A percentile compares a stretch with the other conserved stretches of the same genome.
Conservation (phyloP, 1,140 invertebrate species). For the Drosophila saltans region DNA sequence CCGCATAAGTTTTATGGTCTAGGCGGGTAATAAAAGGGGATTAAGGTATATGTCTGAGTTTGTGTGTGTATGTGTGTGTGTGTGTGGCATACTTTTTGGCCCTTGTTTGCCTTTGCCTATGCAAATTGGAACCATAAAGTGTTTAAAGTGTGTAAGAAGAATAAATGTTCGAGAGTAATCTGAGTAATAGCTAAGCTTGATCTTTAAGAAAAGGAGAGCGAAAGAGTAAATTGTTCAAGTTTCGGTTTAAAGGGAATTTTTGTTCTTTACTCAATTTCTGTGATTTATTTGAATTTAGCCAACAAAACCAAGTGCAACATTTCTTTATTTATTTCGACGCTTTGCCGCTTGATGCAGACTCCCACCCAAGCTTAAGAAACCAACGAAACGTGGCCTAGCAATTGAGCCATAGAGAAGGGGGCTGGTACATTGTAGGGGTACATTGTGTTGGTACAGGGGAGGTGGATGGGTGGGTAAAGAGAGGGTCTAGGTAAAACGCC, state of each 20-base stretch:
- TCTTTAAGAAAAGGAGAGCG: not conserved
- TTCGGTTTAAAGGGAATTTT: not conserved
- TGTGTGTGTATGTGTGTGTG: conserved; percentile 9
- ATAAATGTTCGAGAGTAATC: conserved; percentile 9
- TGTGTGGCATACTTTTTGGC: conserved; percentile 47
- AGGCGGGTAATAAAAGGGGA: conserved; percentile 67
- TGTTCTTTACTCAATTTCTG: no score
- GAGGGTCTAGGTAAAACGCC: conserved; percentile 48
- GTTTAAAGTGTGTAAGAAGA: conserved; percentile 25
- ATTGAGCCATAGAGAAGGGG: conserved; percentile 49
- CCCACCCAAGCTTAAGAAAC: conserved; percentile 35
- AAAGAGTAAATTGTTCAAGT: not conserved
- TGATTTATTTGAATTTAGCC: no score
- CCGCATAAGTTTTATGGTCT: conserved; percentile 69
- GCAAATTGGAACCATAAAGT: conserved; percentile 60
- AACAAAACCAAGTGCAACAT: conserved; percentile 51
- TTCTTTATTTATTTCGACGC: conserved; percentile 63
- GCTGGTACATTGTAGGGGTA: not conserved
- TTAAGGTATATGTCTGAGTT: conserved; percentile 45
- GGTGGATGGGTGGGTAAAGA: not conserved
- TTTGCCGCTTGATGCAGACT: conserved; percentile 31
- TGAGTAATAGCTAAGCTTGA: not conserved
- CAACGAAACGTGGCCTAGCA: conserved; percentile 54
- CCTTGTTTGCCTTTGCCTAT: conserved; percentile 37
- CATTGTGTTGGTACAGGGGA: no score